A percentile compares a stretch with the other conserved stretches of the same genome.
Conservation (phyloP, 2,888 invertebrate species). For the Drosophila paramelanica region DNA sequence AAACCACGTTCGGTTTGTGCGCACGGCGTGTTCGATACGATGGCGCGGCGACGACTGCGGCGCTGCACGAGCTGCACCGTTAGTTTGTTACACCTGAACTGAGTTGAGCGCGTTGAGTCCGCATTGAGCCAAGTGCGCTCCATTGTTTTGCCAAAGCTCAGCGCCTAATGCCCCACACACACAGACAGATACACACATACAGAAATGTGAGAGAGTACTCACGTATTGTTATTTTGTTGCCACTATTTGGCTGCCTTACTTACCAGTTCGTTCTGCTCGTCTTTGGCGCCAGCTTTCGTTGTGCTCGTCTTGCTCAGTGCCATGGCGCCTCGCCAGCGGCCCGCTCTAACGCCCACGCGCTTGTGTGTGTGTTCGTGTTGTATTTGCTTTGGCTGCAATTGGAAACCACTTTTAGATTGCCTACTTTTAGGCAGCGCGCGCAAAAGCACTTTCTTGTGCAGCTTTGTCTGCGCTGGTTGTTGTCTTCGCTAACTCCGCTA, state of each 20-base stretch:
- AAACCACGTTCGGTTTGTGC: conserved; percentile 20
- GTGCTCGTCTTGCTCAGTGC: conserved; percentile 70
- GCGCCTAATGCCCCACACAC: conserved; percentile 7
- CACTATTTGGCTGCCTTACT: conserved; percentile 38
- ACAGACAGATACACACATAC: conserved; percentile 18
- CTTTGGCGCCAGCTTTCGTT: conserved; percentile 75
- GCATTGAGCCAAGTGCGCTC: conserved; percentile 56
- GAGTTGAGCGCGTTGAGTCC: conserved; percentile 31
- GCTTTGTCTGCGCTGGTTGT: conserved; percentile 13
- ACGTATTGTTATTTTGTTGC: conserved; percentile 32
- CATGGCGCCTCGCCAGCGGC: conserved; percentile 54
- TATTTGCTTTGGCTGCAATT: conserved; percentile 31
- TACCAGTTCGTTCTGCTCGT: conserved; percentile 73
- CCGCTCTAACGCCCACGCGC: conserved; percentile 30
- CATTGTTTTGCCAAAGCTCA: conserved; percentile 50
- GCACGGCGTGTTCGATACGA: conserved; percentile 67
- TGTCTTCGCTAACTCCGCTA: conserved; percentile 19
- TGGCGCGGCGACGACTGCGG: conserved; percentile 74
- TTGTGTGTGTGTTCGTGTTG: conserved; percentile 1
- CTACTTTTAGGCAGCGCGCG: conserved; percentile 33
- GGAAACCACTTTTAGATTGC: conserved; percentile 13
- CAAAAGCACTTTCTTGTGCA: conserved; percentile 1
- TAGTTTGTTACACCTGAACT: conserved; percentile 81
- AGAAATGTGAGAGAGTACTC: background rate
- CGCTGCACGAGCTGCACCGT: conserved; percentile 71